Evolutionary conservation across 2,797 vertebrate genomes (phyloP), one percentile per base, ranked within the genome.

Genomic region (Chaenodraco wilsoni): DNA sequence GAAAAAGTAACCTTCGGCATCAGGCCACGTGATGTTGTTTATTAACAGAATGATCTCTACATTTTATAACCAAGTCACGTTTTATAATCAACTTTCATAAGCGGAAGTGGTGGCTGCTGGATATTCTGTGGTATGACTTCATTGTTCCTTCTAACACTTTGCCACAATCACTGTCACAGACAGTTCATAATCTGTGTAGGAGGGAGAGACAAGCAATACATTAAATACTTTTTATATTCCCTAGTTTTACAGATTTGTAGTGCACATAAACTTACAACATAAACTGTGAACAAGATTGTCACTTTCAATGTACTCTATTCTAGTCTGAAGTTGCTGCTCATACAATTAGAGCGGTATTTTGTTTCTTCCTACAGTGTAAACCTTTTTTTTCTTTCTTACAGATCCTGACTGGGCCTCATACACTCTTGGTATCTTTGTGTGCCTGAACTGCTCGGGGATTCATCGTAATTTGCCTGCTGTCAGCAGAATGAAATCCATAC

Each of bases 341-440:
- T 13, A 56, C 13, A 43, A 8, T n/a, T 17, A 17, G 11, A 63
- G 23, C 31, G 23, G 14, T 33, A 4, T 62, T 64, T 65, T 44
- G 12, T 65, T 74, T 9, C 2, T 27, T 45, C 41, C 50, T 5
- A 51, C 10, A 14, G 9, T 72, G 48, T 66, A 19, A 76, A 64
- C 11, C 14, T 15, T 70, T 49, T 49, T 49, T 17, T 9, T 2
- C 9, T 61, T 62, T 81, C 44, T n/a, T 66, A 64, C 91, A 98
- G 97, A 96, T 50, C 96, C 96, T 2, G 95, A 96, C 72, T 98
- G 97, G 97, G 95, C 95, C 51, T 98, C 96, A 9, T 97, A 95
- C 89, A 97, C 93, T 56, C 91, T 98, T 14, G 96, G 96, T 2
- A 80, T 97, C 74, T 98, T 98, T 79, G 91, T 98, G 81, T 98